Base-by-base conservation (phyloP, 2,113 vertebrate species). In the Oncorhynchus keta region DNA sequence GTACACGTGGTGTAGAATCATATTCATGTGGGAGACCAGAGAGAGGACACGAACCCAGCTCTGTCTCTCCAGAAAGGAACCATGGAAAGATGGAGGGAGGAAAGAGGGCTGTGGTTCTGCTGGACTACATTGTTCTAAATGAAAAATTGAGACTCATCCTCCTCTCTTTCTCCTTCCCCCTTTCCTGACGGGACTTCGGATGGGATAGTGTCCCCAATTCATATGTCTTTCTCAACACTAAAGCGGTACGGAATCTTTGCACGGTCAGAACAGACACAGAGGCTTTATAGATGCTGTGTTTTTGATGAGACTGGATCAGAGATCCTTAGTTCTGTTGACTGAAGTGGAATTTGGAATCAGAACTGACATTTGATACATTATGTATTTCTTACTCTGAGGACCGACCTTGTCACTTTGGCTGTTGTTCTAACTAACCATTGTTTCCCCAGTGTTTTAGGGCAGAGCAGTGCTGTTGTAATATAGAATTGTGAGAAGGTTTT, bases 371-470 rank as follows among this genome's bases (percentile, higher is more conserved):
- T 93, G 93, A 82, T 90, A 91, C 83, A 83, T 81, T 76, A 80
- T 79, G 78, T 82, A 85, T 90, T 92, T 91, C 81, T 89, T 92
- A 92, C 85, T 62, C 79, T 76, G 84, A 88, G 76, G 83, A 85
- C 66, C 83, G 84, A 89, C 84, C 84, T 78, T 88, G 89, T 92
- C 85, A 86, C 89, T 90, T 87, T 89, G 91, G 90, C 91, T 94
- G 90, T 94, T 83, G 93, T 93, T 89, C 90, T 93, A 88, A 91
- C 82, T 80, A 85, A 91, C 82, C 81, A 86, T 85, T 85, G 85
- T 91, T 93, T 84, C 87, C 87, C 90, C 85, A 24, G 85, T 91
- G 88, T 93, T 88, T 85, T 94, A 92, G 91, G 90, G 81, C 92
- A 92, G 91, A 86, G 87, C 89, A 91, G 90, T 89, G 90, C 87